Evolutionary conservation across 2,888 invertebrate genomes (phyloP).

Genomic region (Drosophila putrida): DNA sequence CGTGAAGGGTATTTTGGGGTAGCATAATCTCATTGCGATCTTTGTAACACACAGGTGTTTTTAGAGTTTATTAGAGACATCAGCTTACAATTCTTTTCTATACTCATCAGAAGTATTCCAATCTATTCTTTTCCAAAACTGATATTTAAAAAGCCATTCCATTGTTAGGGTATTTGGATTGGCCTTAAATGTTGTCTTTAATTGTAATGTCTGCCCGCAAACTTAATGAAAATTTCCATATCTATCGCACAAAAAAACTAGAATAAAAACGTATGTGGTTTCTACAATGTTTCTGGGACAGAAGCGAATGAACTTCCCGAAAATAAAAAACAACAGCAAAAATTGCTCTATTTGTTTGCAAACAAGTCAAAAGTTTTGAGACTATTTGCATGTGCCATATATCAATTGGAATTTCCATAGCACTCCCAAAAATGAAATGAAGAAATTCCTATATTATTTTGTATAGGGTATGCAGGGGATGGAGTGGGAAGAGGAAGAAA

Average conservation of each 20-base stretch:
- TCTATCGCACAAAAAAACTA: conserved; percentile 41
- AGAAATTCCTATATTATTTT: conserved; percentile 25
- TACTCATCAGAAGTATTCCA: background rate
- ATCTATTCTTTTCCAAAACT: background rate
- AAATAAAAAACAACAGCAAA: conserved; percentile 35
- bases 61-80: no score
- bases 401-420: conserved; percentile 61
- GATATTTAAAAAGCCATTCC: background rate
- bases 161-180: background rate
- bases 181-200: background rate
- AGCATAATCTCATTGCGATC: background rate
- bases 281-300: conserved; percentile 66
- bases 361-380: conserved; percentile 58
- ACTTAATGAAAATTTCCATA: conserved; percentile 53
- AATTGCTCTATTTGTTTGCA: conserved; percentile 63
- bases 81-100: no score
- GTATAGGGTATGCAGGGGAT: background rate
- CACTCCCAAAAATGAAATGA: conserved; percentile 26
- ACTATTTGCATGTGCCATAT: conserved; percentile 74
- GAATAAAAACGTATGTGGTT: conserved; percentile 42
- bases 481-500: background rate
- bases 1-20: background rate
- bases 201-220: conserved; percentile 31
- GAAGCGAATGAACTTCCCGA: conserved; percentile 70
- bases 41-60: background rate